Conservation (phyloP, 1,140 invertebrate species). For the Psilanteris sp. region DNA sequence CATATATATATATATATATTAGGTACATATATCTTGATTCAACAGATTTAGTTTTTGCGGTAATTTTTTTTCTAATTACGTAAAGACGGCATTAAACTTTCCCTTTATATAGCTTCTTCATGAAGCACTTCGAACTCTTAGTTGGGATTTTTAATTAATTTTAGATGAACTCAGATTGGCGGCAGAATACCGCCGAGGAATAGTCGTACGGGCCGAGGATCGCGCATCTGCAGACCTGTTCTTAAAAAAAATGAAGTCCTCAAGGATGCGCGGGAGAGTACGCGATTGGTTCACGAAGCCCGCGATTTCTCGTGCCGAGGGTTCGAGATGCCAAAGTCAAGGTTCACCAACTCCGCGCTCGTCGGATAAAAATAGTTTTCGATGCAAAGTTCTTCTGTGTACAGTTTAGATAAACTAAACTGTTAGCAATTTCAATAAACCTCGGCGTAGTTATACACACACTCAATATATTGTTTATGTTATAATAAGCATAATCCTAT, state of each 20-base stretch:
- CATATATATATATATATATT: too few relatives aligned
- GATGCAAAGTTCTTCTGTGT: constrained; percentile 1
- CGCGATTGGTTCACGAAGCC: constrained; percentile 59
- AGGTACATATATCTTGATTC: too few relatives aligned
- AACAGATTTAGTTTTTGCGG: too few relatives aligned
- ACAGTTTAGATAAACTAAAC: constrained; percentile 16
- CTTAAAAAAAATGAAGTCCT: constrained; percentile 54
- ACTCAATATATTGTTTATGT: too few relatives aligned
- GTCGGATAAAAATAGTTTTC: constrained; percentile 8
- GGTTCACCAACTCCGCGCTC: constrained; percentile 37
- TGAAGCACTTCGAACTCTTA: not conserved
- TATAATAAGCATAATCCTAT: too few relatives aligned
- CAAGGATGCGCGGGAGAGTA: constrained; percentile 67
- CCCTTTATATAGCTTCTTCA: too few relatives aligned
- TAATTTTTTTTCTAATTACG: too few relatives aligned
- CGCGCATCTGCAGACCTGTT: constrained; percentile 52
- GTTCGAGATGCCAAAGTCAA: constrained; percentile 64
- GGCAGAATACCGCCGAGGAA: constrained; percentile 40
- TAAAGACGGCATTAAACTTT: too few relatives aligned
- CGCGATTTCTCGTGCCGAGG: constrained; percentile 54
- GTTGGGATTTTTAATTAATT: constrained; percentile 50
- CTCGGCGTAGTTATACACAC: too few relatives aligned
- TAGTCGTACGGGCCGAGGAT: constrained; percentile 37
- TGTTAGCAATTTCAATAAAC: too few relatives aligned
- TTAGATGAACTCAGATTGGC: constrained; percentile 36